A percentile compares a stretch with the other conserved stretches of the same genome.
These are phyloP conservation scores for Bubo scandiacus DNA, from an alignment of 2,113 vertebrate genomes.

Conservation along the genomic window DNA sequence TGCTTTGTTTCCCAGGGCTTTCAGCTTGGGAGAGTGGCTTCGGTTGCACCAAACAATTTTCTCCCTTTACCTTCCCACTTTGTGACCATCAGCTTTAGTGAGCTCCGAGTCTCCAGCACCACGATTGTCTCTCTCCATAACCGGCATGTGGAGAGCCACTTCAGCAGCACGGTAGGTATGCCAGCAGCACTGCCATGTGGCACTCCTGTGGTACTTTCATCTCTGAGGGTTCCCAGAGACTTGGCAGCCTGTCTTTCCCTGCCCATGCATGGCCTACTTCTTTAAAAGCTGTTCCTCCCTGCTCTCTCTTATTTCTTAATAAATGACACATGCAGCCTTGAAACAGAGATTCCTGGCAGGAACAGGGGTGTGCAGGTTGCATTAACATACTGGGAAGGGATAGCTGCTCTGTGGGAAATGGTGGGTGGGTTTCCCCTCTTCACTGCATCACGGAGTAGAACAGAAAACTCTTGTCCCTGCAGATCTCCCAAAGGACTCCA, in stretches of 20 bases:
- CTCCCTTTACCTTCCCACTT: background rate
- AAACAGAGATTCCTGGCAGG: background rate
- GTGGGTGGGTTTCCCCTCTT: background rate
- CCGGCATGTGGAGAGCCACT: rapidly evolving
- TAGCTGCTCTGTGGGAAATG: background rate
- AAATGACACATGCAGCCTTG: background rate
- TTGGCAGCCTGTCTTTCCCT: background rate
- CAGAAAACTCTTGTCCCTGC: background rate
- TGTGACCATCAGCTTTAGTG: background rate
- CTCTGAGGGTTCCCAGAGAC: background rate
- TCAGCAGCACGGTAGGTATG: background rate
- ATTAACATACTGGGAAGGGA: background rate
- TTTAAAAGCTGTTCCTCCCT: background rate
- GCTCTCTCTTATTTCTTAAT: background rate
- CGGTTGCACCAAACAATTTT: background rate
- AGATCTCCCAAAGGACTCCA: background rate
- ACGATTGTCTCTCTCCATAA: background rate
- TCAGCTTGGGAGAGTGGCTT: background rate
- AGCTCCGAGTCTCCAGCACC: background rate
- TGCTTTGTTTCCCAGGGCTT: background rate
- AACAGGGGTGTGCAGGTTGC: background rate
- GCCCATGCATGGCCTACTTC: background rate
- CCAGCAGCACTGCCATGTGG: conserved; percentile 21
- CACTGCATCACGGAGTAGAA: background rate
- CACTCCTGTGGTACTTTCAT: background rate